Conservation (phyloP, 2,113 vertebrate species). For the Harpagus bidentatus region DNA sequence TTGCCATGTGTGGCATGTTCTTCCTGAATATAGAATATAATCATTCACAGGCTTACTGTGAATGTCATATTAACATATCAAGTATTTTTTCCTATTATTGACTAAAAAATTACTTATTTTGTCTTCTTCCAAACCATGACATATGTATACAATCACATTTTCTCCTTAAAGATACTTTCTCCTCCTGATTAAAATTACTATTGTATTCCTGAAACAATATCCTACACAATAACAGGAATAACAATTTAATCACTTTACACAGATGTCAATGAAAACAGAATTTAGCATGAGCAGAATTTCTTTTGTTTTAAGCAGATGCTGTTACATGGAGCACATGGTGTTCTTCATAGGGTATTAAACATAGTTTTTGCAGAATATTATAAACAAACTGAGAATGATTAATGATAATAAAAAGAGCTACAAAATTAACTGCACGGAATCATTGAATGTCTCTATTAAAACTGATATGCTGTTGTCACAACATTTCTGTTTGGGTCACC, state of each 20-base stretch:
- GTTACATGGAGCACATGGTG: neutral
- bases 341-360: neutral
- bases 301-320: neutral
- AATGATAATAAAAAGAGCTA: neutral
- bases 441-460: neutral
- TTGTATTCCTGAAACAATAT: neutral
- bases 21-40: neutral
- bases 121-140: neutral
- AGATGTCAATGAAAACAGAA: neutral
- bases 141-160: neutral
- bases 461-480: neutral
- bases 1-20: neutral
- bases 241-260: neutral
- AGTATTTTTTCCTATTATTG: neutral
- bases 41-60: neutral
- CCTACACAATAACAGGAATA: neutral
- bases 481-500: neutral
- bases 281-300: neutral
- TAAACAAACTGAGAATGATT: neutral
- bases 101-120: neutral
- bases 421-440: neutral
- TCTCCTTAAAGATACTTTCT: neutral
- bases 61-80: neutral
- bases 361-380: neutral
- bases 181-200: neutral